Evolutionary conservation across 1,140 invertebrate species (phyloP).

Genomic region (Triops longicaudatus): DNA sequence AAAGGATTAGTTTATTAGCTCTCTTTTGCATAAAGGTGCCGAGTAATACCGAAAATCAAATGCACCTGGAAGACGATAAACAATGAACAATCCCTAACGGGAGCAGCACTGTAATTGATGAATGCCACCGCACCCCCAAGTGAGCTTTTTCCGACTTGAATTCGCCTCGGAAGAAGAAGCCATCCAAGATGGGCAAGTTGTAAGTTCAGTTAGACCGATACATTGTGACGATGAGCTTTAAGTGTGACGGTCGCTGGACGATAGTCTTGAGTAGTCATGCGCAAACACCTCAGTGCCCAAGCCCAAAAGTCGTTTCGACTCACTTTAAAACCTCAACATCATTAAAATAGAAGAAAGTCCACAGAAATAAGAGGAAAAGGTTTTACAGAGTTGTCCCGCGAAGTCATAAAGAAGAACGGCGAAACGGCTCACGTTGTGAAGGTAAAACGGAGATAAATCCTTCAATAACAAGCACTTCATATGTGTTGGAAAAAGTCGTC

Average conservation of each 20-base stretch:
- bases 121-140: not conserved
- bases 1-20: not conserved
- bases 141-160: not conserved
- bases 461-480: not conserved
- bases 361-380: not conserved
- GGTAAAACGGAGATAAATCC: not conserved
- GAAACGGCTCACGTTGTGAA: not conserved
- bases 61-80: not conserved
- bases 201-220: conserved; percentile 11
- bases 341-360: not conserved
- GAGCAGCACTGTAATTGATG: not conserved
- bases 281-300: not conserved
- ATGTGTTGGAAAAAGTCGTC: not conserved
- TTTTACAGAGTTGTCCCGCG: not conserved
- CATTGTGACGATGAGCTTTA: conserved; percentile 15
- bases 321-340: not conserved
- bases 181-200: not conserved
- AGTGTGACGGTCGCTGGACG: conserved; percentile 13
- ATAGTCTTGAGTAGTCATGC: not conserved
- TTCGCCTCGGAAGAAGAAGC: not conserved
- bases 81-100: not conserved
- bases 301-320: not conserved
- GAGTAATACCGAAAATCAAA: not conserved
- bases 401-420: not conserved
- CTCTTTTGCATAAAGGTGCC: not conserved